phyloP scores from a whole-genome alignment of 2,888 invertebrate species.

The Bombyx huttoni region DNA sequence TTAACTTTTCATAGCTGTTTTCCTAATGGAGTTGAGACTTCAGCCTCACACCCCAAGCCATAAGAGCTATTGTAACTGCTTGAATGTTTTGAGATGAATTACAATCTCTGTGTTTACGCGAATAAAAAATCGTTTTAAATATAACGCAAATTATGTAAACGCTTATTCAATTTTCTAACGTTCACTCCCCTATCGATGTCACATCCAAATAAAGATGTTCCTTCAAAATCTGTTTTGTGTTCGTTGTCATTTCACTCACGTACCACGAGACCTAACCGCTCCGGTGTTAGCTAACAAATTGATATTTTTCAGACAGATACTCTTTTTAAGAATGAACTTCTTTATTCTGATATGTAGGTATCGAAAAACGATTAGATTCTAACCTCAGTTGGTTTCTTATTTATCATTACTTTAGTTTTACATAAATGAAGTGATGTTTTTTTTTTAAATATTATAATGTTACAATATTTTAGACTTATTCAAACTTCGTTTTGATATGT shows the following conservation, averaged over 20 bases:
- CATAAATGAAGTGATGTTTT: background rate
- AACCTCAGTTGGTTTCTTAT: background rate
- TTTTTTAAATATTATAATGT: too few species aligned
- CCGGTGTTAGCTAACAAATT: constrained; percentile 51
- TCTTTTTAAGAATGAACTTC: constrained; percentile 29
- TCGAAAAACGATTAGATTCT: constrained; percentile 4
- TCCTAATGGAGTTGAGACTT: too few species aligned
- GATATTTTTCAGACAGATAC: constrained; percentile 53
- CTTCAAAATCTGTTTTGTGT: constrained; percentile 30
- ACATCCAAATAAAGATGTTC: constrained; percentile 22
- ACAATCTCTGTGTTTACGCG: background rate
- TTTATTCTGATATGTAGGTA: constrained; percentile 12
- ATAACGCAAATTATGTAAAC: background rate
- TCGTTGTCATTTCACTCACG: constrained; percentile 41
- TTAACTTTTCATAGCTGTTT: too few species aligned
- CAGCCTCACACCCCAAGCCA: too few species aligned
- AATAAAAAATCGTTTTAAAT: constrained; percentile 1
- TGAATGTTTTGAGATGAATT: too few species aligned
- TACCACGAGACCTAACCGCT: constrained; percentile 30
- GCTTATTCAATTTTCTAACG: background rate
- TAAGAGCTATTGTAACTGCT: too few species aligned
- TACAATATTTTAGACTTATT: too few species aligned
- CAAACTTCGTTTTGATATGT: too few species aligned
- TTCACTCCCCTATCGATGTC: constrained; percentile 22
- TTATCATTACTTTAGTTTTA: background rate